phyloP scores from a whole-genome alignment of 1,140 invertebrate genomes.

The Hycleus cichorii region DNA sequence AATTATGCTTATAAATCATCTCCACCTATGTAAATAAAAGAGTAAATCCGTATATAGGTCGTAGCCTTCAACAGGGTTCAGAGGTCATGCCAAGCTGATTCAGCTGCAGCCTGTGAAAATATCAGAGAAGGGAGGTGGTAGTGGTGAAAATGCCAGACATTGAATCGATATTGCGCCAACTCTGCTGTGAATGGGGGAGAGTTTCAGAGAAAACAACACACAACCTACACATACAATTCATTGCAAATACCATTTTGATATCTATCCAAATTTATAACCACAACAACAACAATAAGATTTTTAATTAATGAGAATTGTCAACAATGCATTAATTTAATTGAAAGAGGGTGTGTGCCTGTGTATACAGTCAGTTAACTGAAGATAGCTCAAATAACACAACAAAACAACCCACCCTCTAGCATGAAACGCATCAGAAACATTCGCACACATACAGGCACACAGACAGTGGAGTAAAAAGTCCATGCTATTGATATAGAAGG shows the following conservation, averaged over 20 bases:
- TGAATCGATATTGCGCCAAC: conserved; percentile 11
- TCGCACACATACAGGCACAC: no score
- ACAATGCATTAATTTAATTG: no score
- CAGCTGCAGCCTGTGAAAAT: conserved; percentile 13
- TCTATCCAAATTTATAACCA: neutral
- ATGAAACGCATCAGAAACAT: no score
- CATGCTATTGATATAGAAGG: neutral
- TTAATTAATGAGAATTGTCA: neutral
- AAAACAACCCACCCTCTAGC: no score
- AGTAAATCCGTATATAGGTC: conserved; percentile 10
- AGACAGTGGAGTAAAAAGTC: no score
- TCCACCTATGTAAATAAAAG: no score
- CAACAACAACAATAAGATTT: neutral
- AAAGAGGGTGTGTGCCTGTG: no score
- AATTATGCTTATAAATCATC: no score
- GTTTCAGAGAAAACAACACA: neutral
- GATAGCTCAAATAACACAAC: no score
- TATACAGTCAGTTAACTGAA: no score
- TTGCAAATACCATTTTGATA: neutral
- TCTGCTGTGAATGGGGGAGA: conserved; percentile 9
- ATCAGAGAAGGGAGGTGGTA: neutral
- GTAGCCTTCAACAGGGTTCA: conserved; percentile 18
- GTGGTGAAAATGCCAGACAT: conserved; percentile 7
- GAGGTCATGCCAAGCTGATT: conserved; percentile 16
- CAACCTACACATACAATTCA: no score